Evolutionary conservation across 2,113 vertebrate genomes (phyloP).

Genomic region (Ctenodactylus gundi): DNA sequence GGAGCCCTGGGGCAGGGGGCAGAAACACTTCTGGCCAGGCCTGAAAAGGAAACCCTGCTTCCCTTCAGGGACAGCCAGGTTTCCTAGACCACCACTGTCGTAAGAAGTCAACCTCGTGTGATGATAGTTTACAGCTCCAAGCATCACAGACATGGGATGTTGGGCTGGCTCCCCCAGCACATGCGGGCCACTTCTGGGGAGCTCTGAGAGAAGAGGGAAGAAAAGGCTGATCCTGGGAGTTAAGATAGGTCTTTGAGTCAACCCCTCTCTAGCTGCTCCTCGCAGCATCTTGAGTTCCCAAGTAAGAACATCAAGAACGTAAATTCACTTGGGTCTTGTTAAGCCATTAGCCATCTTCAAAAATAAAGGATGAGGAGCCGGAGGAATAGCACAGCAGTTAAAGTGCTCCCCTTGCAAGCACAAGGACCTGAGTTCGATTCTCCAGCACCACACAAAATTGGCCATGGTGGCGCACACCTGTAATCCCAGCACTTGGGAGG

Average conservation of each 20-base stretch:
- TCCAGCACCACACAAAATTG: too few relatives aligned
- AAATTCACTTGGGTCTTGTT: not conserved
- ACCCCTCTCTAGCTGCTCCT: not conserved
- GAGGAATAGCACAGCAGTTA: too few relatives aligned
- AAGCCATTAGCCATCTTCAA: not conserved
- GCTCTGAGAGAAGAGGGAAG: not conserved
- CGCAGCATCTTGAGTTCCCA: not conserved
- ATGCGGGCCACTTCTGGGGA: not conserved
- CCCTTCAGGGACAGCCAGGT: rapidly evolving
- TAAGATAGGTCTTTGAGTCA: not conserved
- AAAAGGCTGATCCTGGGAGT: not conserved
- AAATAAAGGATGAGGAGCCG: too few relatives aligned
- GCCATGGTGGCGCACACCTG: too few relatives aligned
- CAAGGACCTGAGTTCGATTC: too few relatives aligned
- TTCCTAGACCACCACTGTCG: not conserved
- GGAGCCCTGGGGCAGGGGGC: too few relatives aligned
- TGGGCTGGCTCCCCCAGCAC: too few relatives aligned
- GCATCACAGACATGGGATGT: too few relatives aligned
- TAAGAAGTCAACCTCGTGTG: not conserved
- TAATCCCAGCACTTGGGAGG: too few relatives aligned
- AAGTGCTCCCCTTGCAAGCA: too few relatives aligned
- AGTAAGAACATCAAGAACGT: not conserved
- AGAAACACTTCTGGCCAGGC: not conserved
- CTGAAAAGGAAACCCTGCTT: not conserved
- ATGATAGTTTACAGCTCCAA: too few relatives aligned